Percentiles rank a stretch among this genome's conserved stretches.
These are phyloP conservation scores for Enchytraeus crypticus DNA, from an alignment of 2,888 invertebrate genomes.

Conservation along the genomic window DNA sequence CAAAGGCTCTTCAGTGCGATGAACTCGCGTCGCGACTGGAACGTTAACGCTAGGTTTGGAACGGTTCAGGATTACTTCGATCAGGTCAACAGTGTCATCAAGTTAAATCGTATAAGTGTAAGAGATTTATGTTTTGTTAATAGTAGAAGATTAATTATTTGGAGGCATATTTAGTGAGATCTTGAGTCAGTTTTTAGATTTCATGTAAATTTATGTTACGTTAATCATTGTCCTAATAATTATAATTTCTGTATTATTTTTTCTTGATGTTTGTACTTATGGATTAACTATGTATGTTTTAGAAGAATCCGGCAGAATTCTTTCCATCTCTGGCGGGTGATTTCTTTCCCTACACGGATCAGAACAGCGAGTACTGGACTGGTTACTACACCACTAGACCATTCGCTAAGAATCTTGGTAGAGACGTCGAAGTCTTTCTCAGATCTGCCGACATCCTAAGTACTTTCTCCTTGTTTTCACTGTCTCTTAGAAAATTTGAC, in stretches of 20 bases:
- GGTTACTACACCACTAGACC: constrained; percentile 81
- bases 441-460: constrained; percentile 43
- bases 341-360: constrained; percentile 92
- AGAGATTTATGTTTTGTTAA: too few relatives aligned
- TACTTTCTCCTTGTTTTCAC: constrained; percentile 11
- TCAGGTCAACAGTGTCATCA: constrained; percentile 57
- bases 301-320: constrained; percentile 8
- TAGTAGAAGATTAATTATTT: too few relatives aligned
- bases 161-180: too few relatives aligned
- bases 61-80: constrained; percentile 82
- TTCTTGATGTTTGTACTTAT: too few relatives aligned
- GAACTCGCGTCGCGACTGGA: constrained; percentile 63
- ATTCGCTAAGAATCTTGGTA: constrained; percentile 61
- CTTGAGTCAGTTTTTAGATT: too few relatives aligned
- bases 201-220: too few relatives aligned
- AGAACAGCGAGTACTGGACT: constrained; percentile 79
- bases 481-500: neutral
- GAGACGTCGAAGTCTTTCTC: constrained; percentile 51
- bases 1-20: constrained; percentile 77
- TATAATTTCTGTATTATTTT: too few relatives aligned
- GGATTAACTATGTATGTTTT: too few relatives aligned
- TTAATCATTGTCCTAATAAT: too few relatives aligned
- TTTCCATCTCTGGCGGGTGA: constrained; percentile 65
- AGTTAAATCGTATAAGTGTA: too few relatives aligned
- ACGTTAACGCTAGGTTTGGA: constrained; percentile 56